Evolutionary conservation across 1,140 invertebrate genomes (phyloP), one percentile per base, ranked within the genome.

Genomic region (Zophobas atratus): DNA sequence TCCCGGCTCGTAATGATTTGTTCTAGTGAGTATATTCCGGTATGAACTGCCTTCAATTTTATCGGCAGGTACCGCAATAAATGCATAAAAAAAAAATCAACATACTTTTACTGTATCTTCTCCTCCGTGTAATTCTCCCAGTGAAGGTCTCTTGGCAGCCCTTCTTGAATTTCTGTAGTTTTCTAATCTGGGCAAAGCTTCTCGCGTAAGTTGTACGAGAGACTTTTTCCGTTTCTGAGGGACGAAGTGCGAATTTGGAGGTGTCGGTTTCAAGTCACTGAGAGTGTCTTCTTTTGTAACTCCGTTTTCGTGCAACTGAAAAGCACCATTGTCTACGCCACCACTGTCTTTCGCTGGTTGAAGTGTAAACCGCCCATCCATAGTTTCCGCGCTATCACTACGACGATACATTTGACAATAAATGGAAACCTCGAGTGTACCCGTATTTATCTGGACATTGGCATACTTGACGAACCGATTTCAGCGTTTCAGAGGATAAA

Each of bases 91-190:
- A 4, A 4, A 36, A 49, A 35, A 4, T 46, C 8, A 46, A 79
- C 84, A 85, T 82, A 89, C 89, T 86, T 89, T 90, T 77, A 85
- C 81, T 35, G 84, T 78, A 76, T 88, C 88, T 76, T 90, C 89
- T 32, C 82, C 90, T 71, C 91, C 91, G 82, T 94, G 92, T 35
- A 94, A 83, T 81, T 94, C 93, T 6, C 93, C 92, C 63, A 95
- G 85, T 39, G 93, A 94, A 1, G 93, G 93, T 75, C 93, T 89
- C 83, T 94, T 94, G 71, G 90, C 81, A 0, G 92, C 92, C 63
- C 92, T 88, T 81, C 90, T 92, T 2, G 94, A 92, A 86, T 95
- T 96, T 86, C 96, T 93, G 85, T 98, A 98, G 87, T 97, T 95
- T 85, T 97, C 96, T 86, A 96, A 87, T 63, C 96, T 89, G 0